Evolutionary conservation across 1,140 invertebrate species (phyloP), one percentile per base, ranked within the genome.

Genomic region (Drosophila quadrilineata): DNA sequence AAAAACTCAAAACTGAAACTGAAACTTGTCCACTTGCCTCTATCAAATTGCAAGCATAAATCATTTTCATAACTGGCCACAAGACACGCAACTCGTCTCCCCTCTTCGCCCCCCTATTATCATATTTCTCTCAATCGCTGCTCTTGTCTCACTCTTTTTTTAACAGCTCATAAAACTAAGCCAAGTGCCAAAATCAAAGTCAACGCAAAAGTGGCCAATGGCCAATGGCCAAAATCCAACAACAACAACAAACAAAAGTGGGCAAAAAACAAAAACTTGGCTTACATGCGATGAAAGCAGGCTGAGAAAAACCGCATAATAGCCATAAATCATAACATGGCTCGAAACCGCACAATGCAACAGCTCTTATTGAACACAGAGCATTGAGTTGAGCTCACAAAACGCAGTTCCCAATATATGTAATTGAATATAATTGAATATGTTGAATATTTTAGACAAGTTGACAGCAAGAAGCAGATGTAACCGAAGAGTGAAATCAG

Each of bases 11-110:
- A 49, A 41, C 45, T 19, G 33, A 48, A n/a, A 41, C 40, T 35
- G 57, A 67, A 71, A 75, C 54, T 75, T 64, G 76, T 82, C 63
- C 45, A 33, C 64, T 73, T 73, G 68, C 75, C 77, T 80, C 68
- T 82, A 80, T 84, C 77, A 84, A 82, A 82, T 82, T 82, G 77
- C 77, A 72, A 52, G 69, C 64, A 82, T 82, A 82, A 82, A 82
- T 82, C 77, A 71, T 71, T 68, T 71, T 71, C 64, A 82, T 82
- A 82, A 82, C 76, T 77, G 73, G 73, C 68, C 72, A 29, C n/a
- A n/a, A n/a, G n/a, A n/a, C n/a, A n/a, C n/a, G n/a, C n/a, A n/a
- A n/a, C n/a, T n/a, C n/a, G n/a, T n/a, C n/a, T n/a, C n/a, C n/a
- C n/a, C n/a, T n/a, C n/a, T n/a, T n/a, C n/a, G n/a, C n/a, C n/a